Percentiles rank a stretch among this genome's conserved stretches.
These are phyloP conservation scores for Platalea minor DNA, from an alignment of 2,797 vertebrate species.

Conservation along the genomic window DNA sequence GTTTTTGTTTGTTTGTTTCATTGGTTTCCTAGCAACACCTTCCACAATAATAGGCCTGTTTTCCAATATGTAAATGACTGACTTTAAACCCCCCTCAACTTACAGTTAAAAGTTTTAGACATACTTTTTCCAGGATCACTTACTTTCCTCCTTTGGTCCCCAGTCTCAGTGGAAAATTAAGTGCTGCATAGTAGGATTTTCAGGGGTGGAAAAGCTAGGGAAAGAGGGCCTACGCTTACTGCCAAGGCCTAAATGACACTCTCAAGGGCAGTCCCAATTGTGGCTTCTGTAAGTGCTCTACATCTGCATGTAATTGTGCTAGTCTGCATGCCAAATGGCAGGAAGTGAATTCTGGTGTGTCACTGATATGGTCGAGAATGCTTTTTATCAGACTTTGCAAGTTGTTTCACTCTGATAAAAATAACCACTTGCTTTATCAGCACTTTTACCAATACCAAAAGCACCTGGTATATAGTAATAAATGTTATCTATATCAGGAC, in stretches of 20 bases:
- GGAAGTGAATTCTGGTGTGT: not conserved
- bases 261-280: not conserved
- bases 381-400: not conserved
- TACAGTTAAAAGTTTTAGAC: not conserved
- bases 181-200: not conserved
- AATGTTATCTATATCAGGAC: not conserved
- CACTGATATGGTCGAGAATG: not conserved
- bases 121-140: not conserved
- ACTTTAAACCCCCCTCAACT: conserved; percentile 10
- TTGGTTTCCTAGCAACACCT: conserved; percentile 46
- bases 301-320: not conserved
- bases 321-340: not conserved
- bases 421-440: not conserved
- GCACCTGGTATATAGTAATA: not conserved
- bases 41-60: conserved; percentile 11
- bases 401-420: not conserved
- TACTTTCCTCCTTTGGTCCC: not conserved
- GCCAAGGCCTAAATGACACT: not conserved
- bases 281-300: not conserved
- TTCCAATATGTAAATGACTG: conserved; percentile 8
- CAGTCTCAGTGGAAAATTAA: not conserved
- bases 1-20: not conserved
- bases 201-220: not conserved
- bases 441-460: not conserved
- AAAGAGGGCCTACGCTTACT: not conserved